A percentile compares a stretch with the other conserved stretches of the same genome.
phyloP scores from a whole-genome alignment of 2,797 vertebrate genomes.

The Cyprinodon diabolis region DNA sequence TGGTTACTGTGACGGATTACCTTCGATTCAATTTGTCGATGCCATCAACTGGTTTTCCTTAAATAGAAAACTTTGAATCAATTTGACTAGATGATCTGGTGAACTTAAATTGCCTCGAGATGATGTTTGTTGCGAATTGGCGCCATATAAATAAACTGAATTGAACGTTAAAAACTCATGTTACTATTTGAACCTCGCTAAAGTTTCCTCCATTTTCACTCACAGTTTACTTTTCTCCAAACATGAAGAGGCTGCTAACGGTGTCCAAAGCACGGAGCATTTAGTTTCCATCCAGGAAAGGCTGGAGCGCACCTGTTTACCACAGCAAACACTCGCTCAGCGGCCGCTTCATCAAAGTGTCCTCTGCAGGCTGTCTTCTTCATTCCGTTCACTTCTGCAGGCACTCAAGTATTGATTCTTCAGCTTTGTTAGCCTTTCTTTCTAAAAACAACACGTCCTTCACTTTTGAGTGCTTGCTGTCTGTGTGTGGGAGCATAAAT shows the following conservation, averaged over 20 bases:
- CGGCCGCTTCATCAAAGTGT: slow-evolving; percentile 51
- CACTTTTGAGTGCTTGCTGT: slow-evolving; percentile 18
- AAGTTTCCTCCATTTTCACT: slow-evolving; percentile 2
- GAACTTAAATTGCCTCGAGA: too few relatives aligned
- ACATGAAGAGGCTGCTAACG: slow-evolving; percentile 36
- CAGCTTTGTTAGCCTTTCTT: slow-evolving; percentile 50
- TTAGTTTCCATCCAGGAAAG: slow-evolving; percentile 42
- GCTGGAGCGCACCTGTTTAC: slow-evolving; percentile 37
- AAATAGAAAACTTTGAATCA: too few relatives aligned
- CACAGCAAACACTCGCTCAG: slow-evolving; percentile 27
- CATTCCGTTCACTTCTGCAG: slow-evolving; percentile 27
- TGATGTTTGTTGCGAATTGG: too few relatives aligned
- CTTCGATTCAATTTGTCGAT: too few relatives aligned
- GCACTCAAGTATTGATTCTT: slow-evolving; percentile 50
- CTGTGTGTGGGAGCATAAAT: slow-evolving; percentile 30
- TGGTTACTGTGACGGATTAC: too few relatives aligned
- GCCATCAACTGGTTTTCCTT: too few relatives aligned
- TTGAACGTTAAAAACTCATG: not conserved
- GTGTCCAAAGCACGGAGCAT: slow-evolving; percentile 23
- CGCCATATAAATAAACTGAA: too few relatives aligned
- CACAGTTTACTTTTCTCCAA: slow-evolving; percentile 14
- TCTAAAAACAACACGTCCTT: slow-evolving; percentile 38
- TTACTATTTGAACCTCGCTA: slow-evolving; percentile 20
- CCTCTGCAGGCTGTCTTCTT: slow-evolving; percentile 41
- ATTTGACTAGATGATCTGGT: too few relatives aligned